Conservation (phyloP, 2,888 invertebrate genomes). For the Polietes domitor region DNA sequence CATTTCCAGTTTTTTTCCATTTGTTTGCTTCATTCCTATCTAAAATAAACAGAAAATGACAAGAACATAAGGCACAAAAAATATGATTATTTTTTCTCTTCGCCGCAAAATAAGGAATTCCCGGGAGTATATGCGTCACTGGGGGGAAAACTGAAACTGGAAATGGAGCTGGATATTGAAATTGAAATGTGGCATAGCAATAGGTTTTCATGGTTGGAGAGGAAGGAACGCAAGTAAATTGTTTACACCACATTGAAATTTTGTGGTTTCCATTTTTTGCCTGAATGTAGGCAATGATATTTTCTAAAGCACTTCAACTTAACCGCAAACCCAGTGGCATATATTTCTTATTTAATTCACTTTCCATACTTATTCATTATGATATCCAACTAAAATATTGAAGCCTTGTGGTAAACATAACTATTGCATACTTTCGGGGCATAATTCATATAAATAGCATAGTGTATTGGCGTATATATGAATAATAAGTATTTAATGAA, state of each 20-base stretch:
- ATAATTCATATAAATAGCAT: too few relatives aligned
- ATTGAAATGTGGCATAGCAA: background rate
- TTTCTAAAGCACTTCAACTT: too few relatives aligned
- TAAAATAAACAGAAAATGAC: constrained; percentile 61
- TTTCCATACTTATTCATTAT: too few relatives aligned
- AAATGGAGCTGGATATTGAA: too few relatives aligned
- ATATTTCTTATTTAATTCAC: too few relatives aligned
- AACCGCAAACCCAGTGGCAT: too few relatives aligned
- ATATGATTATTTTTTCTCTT: background rate
- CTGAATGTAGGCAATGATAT: background rate
- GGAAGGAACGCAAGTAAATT: background rate
- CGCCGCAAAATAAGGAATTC: background rate
- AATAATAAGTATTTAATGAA: too few relatives aligned
- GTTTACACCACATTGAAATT: background rate
- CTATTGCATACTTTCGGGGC: too few relatives aligned
- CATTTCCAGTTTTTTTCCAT: constrained; percentile 39
- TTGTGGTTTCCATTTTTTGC: background rate
- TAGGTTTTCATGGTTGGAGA: background rate
- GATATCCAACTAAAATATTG: too few relatives aligned
- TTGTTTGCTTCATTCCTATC: constrained; percentile 14
- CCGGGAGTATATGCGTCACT: background rate
- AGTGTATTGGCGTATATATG: too few relatives aligned
- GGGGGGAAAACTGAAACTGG: background rate
- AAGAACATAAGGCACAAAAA: constrained; percentile 49
- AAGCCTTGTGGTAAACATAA: too few relatives aligned